A percentile compares a stretch with the other conserved stretches of the same genome.
Conservation (phyloP, 2,888 invertebrate genomes). For the Liposcelis brunnea region DNA sequence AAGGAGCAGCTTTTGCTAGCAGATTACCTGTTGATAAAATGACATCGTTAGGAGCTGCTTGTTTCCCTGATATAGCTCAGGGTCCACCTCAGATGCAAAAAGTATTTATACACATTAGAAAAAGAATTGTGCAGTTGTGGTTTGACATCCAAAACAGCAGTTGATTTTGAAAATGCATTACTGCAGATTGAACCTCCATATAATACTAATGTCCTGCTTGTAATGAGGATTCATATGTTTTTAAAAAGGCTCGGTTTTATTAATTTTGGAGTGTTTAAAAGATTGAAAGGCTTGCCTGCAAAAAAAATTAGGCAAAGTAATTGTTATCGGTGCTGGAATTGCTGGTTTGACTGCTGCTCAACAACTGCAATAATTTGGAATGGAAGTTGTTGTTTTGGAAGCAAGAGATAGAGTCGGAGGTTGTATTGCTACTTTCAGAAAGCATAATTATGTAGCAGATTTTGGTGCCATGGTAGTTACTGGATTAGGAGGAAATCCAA, state of each 20-base stretch:
- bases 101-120: conserved; percentile 81
- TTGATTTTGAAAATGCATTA: conserved; percentile 63
- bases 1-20: conserved; percentile 88
- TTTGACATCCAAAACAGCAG: conserved; percentile 84
- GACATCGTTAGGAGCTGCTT: conserved; percentile 82
- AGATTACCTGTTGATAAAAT: conserved; percentile 87
- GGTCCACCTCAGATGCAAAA: conserved; percentile 66
- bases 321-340: conserved; percentile 63
- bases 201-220: conserved; percentile 73
- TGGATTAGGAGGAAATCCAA: conserved; percentile 90
- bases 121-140: conserved; percentile 85
- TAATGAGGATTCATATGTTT: conserved; percentile 74
- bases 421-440: conserved; percentile 87
- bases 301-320: conserved; percentile 36
- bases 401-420: conserved; percentile 90
- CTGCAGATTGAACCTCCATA: conserved; percentile 74
- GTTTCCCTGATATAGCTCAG: conserved; percentile 80
- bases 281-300: conserved; percentile 43
- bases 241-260: conserved; percentile 92
- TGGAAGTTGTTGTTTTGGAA: conserved; percentile 82
- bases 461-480: conserved; percentile 95
- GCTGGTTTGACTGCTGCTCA: conserved; percentile 89
- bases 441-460: conserved; percentile 61
- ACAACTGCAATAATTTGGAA: conserved; percentile 86
- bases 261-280: conserved; percentile 92